Conservation (phyloP, 2,797 vertebrate genomes). For the Lophotriccus pileatus region DNA sequence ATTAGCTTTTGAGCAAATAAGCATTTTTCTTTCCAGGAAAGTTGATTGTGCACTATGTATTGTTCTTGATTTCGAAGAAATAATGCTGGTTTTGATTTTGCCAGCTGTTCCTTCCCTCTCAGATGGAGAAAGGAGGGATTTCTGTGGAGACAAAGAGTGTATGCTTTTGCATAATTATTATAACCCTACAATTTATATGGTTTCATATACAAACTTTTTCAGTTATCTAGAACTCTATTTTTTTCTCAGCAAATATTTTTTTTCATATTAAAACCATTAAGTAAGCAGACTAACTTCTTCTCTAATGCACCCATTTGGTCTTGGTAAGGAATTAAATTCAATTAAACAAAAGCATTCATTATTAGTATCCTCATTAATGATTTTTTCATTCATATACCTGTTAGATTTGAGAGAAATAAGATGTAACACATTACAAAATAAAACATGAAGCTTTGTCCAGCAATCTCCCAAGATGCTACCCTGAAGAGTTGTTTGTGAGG, state of each 20-base stretch:
- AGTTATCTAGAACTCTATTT: neutral
- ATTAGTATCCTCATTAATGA: neutral
- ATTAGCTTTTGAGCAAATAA: slow-evolving; percentile 6
- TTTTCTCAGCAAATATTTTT: neutral
- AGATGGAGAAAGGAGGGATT: neutral
- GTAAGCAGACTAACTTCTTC: neutral
- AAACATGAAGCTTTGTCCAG: neutral
- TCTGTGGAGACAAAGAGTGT: neutral
- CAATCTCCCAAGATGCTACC: neutral
- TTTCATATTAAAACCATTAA: neutral
- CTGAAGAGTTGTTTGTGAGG: neutral
- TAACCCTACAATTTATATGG: neutral
- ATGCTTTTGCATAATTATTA: neutral
- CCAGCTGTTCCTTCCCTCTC: neutral
- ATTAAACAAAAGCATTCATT: neutral
- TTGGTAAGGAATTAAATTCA: neutral
- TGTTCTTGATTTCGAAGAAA: neutral
- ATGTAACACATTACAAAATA: neutral
- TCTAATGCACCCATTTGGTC: neutral
- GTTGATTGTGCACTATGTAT: neutral
- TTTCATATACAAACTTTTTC: neutral
- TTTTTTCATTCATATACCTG: neutral
- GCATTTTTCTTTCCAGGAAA: slow-evolving; percentile 1
- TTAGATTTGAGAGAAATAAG: neutral
- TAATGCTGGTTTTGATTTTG: neutral